These are phyloP conservation scores for Lasius fuliginosus DNA, from an alignment of 2,888 invertebrate genomes.

Conservation along the genomic window DNA sequence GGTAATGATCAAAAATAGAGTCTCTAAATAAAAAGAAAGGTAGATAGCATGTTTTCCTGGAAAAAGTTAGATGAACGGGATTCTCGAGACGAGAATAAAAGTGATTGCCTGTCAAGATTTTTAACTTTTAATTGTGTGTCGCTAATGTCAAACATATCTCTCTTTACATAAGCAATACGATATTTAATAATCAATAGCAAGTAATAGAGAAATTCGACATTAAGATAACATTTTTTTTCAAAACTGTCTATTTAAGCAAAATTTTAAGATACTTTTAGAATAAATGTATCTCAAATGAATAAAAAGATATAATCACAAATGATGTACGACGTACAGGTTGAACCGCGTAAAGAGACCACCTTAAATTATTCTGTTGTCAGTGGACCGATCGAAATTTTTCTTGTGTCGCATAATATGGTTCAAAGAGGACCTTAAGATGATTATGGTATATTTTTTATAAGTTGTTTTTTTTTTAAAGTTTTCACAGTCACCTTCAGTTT, in stretches of 20 bases:
- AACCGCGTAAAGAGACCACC: too few species aligned
- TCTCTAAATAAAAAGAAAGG: background rate
- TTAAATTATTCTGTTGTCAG: too few species aligned
- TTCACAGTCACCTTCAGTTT: too few species aligned
- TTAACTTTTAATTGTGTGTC: background rate
- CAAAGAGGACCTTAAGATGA: too few species aligned
- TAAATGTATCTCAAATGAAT: too few species aligned
- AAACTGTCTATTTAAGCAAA: background rate
- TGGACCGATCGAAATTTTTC: too few species aligned
- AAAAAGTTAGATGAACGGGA: conserved; percentile 20
- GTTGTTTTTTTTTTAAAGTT: too few species aligned
- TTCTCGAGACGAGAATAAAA: conserved; percentile 36
- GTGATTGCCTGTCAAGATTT: background rate
- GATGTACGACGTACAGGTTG: too few species aligned
- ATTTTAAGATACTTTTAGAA: background rate
- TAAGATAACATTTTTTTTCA: background rate
- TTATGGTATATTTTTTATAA: too few species aligned
- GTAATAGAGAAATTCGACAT: background rate
- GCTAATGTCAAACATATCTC: background rate
- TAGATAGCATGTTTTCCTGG: background rate
- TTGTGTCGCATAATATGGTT: too few species aligned
- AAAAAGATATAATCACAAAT: too few species aligned
- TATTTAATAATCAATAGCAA: background rate
- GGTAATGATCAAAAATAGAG: conserved; percentile 88
- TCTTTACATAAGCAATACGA: background rate